These are phyloP conservation scores for Leiothrix lutea DNA, from an alignment of 2,113 vertebrate species.

Conservation along the genomic window DNA sequence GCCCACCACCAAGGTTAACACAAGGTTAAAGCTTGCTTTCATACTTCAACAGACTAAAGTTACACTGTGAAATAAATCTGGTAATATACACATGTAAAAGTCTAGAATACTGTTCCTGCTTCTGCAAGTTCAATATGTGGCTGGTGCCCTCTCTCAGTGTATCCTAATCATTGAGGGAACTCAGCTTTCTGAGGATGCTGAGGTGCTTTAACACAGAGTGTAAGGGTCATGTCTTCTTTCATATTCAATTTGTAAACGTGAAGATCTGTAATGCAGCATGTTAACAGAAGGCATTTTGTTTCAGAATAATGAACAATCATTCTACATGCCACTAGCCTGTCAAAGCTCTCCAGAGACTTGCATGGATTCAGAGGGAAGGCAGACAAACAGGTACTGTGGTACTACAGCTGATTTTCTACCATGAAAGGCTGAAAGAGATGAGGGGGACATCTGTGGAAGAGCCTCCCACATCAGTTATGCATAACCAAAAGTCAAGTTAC, in stretches of 20 bases:
- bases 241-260: neutral
- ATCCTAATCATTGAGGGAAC: neutral
- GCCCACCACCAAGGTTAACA: neutral
- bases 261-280: neutral
- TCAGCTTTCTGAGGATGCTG: neutral
- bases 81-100: neutral
- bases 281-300: neutral
- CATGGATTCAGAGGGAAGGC: neutral
- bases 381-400: neutral
- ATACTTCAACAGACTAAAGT: neutral
- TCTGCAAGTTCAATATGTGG: accelerated
- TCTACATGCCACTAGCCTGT: neutral
- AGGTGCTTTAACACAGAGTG: neutral
- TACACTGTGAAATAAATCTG: neutral
- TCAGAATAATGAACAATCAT: neutral
- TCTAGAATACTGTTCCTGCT: neutral
- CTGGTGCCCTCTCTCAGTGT: neutral
- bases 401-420: neutral
- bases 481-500: neutral
- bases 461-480: neutral
- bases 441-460: neutral
- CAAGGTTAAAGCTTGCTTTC: neutral
- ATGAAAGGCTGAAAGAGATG: neutral
- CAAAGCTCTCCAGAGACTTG: neutral
- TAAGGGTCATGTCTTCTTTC: neutral